Percentiles rank a stretch among this genome's conserved stretches.
These are phyloP conservation scores for Micronycteris hirsuta DNA, from an alignment of 2,113 vertebrate genomes.

Conservation along the genomic window DNA sequence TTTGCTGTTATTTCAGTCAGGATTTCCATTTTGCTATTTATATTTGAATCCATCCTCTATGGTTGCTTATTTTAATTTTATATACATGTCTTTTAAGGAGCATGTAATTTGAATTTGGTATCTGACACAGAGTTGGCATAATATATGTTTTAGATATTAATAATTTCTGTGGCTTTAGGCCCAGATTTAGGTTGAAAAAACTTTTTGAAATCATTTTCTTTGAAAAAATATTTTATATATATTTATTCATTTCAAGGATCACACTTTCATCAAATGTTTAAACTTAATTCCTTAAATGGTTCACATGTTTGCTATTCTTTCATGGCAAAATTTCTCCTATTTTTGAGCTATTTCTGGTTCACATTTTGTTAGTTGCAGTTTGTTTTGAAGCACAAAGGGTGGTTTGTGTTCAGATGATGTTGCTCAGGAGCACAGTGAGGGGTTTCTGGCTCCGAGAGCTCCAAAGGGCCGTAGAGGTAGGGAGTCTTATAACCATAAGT, in stretches of 20 bases:
- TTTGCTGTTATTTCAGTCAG: background rate
- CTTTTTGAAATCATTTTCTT: background rate
- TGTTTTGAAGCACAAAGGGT: background rate
- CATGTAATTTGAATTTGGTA: background rate
- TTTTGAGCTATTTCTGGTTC: background rate
- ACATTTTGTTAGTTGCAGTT: background rate
- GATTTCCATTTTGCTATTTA: conserved; percentile 5
- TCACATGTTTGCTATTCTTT: background rate
- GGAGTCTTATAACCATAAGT: background rate
- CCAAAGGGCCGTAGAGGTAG: background rate
- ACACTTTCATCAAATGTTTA: background rate
- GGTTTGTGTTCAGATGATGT: background rate
- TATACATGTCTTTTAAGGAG: background rate
- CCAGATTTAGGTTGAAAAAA: background rate
- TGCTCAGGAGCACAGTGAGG: background rate
- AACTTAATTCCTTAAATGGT: background rate
- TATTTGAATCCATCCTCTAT: background rate
- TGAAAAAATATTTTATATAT: background rate
- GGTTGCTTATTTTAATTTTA: background rate
- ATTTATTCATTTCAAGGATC: background rate
- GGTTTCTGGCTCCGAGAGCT: background rate
- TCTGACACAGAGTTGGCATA: background rate
- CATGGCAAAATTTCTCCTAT: background rate
- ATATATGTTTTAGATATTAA: background rate
- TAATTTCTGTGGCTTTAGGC: background rate